These are phyloP conservation scores for Drosophila mojavensis DNA, from an alignment of 1,140 invertebrate species.

Conservation along the genomic window DNA sequence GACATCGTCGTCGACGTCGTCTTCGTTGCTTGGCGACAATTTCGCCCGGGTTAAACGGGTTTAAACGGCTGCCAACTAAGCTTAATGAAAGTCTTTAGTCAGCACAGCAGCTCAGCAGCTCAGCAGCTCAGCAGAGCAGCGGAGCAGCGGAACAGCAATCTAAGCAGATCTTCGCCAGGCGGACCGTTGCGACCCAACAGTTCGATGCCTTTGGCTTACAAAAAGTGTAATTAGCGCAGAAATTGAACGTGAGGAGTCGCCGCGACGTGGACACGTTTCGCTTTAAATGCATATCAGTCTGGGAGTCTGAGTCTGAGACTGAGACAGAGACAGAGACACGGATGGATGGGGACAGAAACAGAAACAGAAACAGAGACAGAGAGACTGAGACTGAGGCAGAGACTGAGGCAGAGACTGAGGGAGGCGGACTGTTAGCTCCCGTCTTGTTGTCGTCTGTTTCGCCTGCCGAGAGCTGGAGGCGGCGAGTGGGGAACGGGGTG, in stretches of 20 bases:
- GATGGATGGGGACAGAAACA: no score
- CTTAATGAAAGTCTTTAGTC: slow-evolving; percentile 80
- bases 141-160: slow-evolving; percentile 36
- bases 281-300: slow-evolving; percentile 79
- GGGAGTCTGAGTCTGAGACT: slow-evolving; percentile 23
- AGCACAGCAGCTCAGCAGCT: slow-evolving; percentile 29
- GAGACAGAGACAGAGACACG: neutral
- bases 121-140: slow-evolving; percentile 41
- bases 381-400: neutral
- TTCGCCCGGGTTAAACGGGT: slow-evolving; percentile 76
- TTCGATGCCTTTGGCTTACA: slow-evolving; percentile 63
- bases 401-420: neutral
- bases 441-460: slow-evolving; percentile 10
- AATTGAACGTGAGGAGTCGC: slow-evolving; percentile 65
- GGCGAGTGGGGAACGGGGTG: neutral
- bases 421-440: neutral
- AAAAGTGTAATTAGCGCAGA: slow-evolving; percentile 80
- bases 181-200: slow-evolving; percentile 3
- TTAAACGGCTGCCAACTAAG: slow-evolving; percentile 72
- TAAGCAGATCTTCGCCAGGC: slow-evolving; percentile 39
- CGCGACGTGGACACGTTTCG: slow-evolving; percentile 69
- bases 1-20: slow-evolving; percentile 31
- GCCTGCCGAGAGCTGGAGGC: neutral
- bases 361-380: neutral
- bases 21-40: slow-evolving; percentile 53